These are phyloP conservation scores for Ashinkailepas kermadecensis DNA, from an alignment of 2,888 invertebrate species.

Conservation along the genomic window DNA sequence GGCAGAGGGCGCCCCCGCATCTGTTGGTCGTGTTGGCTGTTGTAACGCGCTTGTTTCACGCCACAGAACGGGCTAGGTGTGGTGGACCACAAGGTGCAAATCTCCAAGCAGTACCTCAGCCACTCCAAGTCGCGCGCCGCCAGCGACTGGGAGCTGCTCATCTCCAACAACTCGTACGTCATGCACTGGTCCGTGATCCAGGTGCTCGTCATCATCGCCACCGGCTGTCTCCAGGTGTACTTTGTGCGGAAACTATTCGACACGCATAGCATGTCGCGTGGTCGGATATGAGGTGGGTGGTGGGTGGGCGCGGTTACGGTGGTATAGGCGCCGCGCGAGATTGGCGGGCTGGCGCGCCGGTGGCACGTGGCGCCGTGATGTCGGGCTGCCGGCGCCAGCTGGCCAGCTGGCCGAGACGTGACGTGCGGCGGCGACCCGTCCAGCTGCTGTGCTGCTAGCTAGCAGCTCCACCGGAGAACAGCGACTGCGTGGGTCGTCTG, in stretches of 20 bases:
- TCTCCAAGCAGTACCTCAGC: conserved; percentile 30
- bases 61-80: conserved; percentile 8
- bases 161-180: conserved; percentile 78
- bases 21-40: too few species aligned
- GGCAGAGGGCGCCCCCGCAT: too few species aligned
- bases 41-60: conserved; percentile 34
- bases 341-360: too few species aligned
- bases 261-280: conserved; percentile 36
- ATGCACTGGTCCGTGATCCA: conserved; percentile 80
- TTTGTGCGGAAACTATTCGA: conserved; percentile 85
- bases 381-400: too few species aligned
- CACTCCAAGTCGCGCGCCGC: conserved; percentile 50
- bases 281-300: neutral
- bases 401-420: too few species aligned
- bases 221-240: conserved; percentile 72
- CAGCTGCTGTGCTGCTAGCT: too few species aligned
- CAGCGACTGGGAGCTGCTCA: conserved; percentile 68
- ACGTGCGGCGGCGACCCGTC: too few species aligned
- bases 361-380: too few species aligned
- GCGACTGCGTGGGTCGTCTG: too few species aligned
- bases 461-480: too few species aligned
- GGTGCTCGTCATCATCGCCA: conserved; percentile 69
- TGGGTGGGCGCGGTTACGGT: too few species aligned
- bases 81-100: conserved; percentile 22
- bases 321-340: too few species aligned